Conservation (phyloP, 2,797 vertebrate genomes). For the Anguilla megastoma region DNA sequence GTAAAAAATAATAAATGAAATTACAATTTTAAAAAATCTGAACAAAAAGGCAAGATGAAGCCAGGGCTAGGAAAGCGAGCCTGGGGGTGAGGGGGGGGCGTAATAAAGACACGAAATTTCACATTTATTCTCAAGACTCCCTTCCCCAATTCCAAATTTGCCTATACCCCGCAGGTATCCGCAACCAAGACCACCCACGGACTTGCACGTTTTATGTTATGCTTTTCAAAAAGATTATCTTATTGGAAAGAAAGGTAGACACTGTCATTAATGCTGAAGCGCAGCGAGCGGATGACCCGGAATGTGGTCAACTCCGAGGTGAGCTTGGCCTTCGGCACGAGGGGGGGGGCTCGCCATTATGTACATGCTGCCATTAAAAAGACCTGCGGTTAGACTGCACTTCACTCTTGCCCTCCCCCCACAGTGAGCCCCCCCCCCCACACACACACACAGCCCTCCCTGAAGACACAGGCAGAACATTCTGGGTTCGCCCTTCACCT, state of each 20-base stretch:
- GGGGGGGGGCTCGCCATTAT: neutral
- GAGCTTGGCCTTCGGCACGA: no score
- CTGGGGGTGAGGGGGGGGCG: neutral
- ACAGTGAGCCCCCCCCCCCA: neutral
- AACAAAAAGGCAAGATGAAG: neutral
- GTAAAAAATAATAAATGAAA: neutral
- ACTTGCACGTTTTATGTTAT: neutral
- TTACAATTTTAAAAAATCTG: neutral
- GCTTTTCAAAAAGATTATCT: neutral
- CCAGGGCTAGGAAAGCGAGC: no score
- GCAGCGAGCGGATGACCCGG: neutral
- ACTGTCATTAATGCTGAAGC: neutral
- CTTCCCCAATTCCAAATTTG: neutral
- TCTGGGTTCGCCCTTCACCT: neutral
- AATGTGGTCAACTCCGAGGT: neutral
- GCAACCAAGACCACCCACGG: neutral
- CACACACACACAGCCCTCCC: neutral
- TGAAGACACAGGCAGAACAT: neutral
- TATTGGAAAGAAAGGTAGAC: neutral
- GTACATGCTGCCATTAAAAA: neutral
- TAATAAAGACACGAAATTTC: neutral
- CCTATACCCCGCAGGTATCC: neutral
- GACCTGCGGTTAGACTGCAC: neutral
- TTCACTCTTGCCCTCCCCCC: neutral
- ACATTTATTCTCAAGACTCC: neutral